Evolutionary conservation across 2,888 invertebrate genomes (phyloP).

Genomic region (Caenorhabditis japonica): DNA sequence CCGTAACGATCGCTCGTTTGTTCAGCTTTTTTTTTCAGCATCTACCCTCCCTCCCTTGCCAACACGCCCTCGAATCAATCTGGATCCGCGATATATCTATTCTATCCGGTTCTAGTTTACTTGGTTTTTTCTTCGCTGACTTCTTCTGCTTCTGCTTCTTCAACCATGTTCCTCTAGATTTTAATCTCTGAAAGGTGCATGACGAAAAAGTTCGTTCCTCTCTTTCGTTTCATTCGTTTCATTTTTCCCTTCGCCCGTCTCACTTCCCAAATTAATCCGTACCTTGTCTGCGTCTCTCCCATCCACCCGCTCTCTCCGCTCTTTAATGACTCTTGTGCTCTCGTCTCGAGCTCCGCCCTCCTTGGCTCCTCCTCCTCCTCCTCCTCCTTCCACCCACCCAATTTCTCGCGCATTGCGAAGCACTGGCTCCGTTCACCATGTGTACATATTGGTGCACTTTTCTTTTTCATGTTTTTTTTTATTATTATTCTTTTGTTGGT

Average conservation of each 20-base stretch:
- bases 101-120: too few species aligned
- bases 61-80: too few species aligned
- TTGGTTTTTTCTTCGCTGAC: too few species aligned
- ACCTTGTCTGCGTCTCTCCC: constrained; percentile 32
- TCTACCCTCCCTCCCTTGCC: too few species aligned
- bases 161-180: constrained; percentile 22
- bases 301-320: constrained; percentile 16
- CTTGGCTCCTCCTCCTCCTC: constrained; percentile 38
- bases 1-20: too few species aligned
- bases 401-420: constrained; percentile 50
- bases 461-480: not conserved
- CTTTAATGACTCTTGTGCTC: constrained; percentile 44
- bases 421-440: constrained; percentile 33
- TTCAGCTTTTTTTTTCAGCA: too few species aligned
- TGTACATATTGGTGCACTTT: constrained; percentile 12
- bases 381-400: too few species aligned
- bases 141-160: too few species aligned
- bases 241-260: constrained; percentile 16
- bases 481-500: too few species aligned
- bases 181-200: too few species aligned
- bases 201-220: constrained; percentile 6
- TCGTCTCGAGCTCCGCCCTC: constrained; percentile 23
- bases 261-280: constrained; percentile 52
- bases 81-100: too few species aligned
- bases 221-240: not conserved